Conservation (phyloP, 2,888 invertebrate genomes). For the Euzophera pinguis region DNA sequence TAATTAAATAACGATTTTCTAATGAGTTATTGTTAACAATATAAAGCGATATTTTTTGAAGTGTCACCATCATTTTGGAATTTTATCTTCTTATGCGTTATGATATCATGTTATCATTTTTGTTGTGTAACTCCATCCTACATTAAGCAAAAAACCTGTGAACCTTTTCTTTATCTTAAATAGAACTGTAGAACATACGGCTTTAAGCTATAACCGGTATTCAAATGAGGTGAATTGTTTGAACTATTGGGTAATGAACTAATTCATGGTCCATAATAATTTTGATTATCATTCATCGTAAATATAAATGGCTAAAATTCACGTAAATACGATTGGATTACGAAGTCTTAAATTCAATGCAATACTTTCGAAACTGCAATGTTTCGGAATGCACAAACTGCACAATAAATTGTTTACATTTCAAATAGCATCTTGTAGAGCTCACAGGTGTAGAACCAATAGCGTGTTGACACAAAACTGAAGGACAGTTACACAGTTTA, state of each 20-base stretch:
- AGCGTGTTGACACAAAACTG: constrained; percentile 37
- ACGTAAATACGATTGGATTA: no score
- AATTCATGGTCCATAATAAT: no score
- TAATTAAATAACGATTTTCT: constrained; percentile 41
- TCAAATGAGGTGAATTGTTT: no score
- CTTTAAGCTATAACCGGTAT: no score
- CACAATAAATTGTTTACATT: constrained; percentile 37
- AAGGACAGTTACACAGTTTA: constrained; percentile 26
- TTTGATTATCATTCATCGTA: no score
- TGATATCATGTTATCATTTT: constrained; percentile 1
- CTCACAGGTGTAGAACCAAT: constrained; percentile 50
- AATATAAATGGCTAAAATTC: no score
- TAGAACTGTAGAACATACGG: no score
- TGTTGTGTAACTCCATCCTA: background rate
- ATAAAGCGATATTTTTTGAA: background rate
- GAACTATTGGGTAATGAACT: no score
- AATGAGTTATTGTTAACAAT: constrained; percentile 26
- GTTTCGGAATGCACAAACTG: background rate
- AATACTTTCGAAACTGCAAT: no score
- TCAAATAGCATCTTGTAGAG: constrained; percentile 36
- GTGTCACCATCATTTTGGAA: background rate
- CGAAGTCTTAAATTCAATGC: no score
- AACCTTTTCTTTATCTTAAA: no score
- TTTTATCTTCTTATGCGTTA: constrained; percentile 14
- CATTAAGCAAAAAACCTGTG: background rate